Conservation (phyloP, 1,140 invertebrate species). For the Diprion similis region DNA sequence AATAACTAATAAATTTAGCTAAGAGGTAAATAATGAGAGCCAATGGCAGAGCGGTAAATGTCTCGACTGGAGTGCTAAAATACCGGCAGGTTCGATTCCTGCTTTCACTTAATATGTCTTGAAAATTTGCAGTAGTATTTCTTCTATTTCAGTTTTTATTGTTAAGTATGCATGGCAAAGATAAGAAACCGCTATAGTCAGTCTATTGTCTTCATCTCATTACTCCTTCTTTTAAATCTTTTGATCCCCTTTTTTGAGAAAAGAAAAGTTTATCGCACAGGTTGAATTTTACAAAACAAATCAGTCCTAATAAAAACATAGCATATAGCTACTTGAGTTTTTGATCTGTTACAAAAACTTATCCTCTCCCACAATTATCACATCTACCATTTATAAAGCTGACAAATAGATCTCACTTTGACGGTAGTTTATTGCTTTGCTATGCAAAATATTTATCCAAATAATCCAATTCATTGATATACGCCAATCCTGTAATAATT, state of each 20-base stretch:
- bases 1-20: conserved; percentile 33
- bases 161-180: conserved; percentile 5
- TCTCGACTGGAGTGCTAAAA: conserved; percentile 50
- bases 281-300: too few relatives aligned
- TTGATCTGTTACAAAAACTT: too few relatives aligned
- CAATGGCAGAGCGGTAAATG: conserved; percentile 61
- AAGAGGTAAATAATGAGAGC: conserved; percentile 63
- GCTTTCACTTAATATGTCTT: not conserved
- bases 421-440: not conserved
- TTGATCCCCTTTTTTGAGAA: too few relatives aligned
- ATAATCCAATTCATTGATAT: conserved; percentile 1
- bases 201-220: not conserved
- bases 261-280: too few relatives aligned
- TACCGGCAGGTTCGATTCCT: conserved; percentile 9
- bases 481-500: not conserved
- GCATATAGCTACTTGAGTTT: too few relatives aligned
- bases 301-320: too few relatives aligned
- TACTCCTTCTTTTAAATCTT: not conserved
- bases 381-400: conserved; percentile 22
- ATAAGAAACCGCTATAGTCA: not conserved
- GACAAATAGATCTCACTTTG: conserved; percentile 27
- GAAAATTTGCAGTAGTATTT: conserved; percentile 12
- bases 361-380: too few relatives aligned
- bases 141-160: not conserved
- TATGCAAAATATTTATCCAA: not conserved